Percentiles rank a stretch among this genome's conserved stretches.
Evolutionary conservation across 37 sponge, comb jelly and placozoan genomes (phyloP).

Genomic region (Ephydatia muelleri): DNA sequence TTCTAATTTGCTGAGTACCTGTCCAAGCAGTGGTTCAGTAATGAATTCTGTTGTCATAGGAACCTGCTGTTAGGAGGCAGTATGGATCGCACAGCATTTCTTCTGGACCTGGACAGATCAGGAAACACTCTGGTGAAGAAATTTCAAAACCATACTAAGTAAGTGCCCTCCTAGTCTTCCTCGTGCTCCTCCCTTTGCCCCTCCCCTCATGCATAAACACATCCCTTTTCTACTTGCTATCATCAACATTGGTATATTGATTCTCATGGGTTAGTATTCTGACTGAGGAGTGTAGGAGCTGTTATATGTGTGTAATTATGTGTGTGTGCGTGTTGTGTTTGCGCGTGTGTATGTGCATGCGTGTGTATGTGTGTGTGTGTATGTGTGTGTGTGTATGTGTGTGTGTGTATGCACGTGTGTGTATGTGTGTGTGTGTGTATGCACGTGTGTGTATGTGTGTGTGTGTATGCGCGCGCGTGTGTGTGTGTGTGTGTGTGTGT

Average conservation of each 20-base stretch:
- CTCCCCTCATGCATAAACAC: neutral
- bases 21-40: too few species aligned
- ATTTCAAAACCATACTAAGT: constrained; percentile 51
- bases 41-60: constrained; percentile 7
- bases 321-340: too few species aligned
- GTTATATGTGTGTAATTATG: too few species aligned
- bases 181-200: neutral
- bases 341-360: neutral
- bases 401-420: neutral
- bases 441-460: constrained; percentile 25
- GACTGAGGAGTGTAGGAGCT: too few species aligned
- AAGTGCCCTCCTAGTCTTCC: neutral
- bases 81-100: constrained; percentile 46
- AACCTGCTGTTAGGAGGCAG: constrained; percentile 57
- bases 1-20: too few species aligned
- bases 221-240: neutral
- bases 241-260: too few species aligned
- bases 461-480: constrained; percentile 21
- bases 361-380: too few species aligned
- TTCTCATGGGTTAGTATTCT: too few species aligned
- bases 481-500: constrained; percentile 31
- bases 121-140: constrained; percentile 23
- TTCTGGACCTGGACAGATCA: constrained; percentile 28
- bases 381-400: too few species aligned
- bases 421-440: constrained; percentile 7